phyloP scores from a whole-genome alignment of 2,797 vertebrate genomes.

The Gallirallus australis region DNA sequence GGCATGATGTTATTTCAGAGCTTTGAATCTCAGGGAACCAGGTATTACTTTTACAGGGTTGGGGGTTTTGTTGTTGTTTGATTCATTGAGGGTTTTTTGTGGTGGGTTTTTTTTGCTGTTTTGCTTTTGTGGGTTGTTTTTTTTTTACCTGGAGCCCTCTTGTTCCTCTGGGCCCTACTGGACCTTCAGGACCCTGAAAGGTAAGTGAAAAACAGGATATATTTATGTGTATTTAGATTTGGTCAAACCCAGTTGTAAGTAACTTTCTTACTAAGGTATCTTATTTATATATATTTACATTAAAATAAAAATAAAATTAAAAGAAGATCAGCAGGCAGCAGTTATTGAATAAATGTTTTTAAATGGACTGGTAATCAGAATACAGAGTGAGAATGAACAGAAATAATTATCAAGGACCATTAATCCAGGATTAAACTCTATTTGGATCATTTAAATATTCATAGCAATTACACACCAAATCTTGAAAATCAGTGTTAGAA shows the following conservation, averaged over 20 bases:
- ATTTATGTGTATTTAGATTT: not conserved
- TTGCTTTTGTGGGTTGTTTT: too few relatives aligned
- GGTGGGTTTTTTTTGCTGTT: too few relatives aligned
- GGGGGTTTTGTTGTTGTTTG: not conserved
- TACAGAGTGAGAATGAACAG: not conserved
- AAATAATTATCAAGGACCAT: not conserved
- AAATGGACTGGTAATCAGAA: not conserved
- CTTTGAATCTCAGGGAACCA: not conserved
- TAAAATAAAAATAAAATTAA: not conserved
- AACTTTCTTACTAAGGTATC: not conserved
- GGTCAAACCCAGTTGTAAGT: not conserved
- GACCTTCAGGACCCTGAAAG: slow-evolving; percentile 88
- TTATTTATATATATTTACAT: not conserved
- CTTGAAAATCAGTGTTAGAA: not conserved
- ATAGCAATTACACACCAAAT: not conserved
- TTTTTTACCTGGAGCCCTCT: slow-evolving; percentile 87
- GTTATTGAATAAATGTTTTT: not conserved
- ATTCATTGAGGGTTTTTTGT: too few relatives aligned
- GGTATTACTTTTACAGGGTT: not conserved
- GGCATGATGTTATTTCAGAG: not conserved
- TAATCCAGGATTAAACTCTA: not conserved
- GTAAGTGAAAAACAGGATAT: not conserved
- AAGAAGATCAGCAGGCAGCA: not conserved
- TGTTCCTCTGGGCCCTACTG: slow-evolving; percentile 83
- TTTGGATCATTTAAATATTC: not conserved